Evolutionary conservation across 2,797 vertebrate species (phyloP).

Genomic region (Rhabdophis nuchalis): DNA sequence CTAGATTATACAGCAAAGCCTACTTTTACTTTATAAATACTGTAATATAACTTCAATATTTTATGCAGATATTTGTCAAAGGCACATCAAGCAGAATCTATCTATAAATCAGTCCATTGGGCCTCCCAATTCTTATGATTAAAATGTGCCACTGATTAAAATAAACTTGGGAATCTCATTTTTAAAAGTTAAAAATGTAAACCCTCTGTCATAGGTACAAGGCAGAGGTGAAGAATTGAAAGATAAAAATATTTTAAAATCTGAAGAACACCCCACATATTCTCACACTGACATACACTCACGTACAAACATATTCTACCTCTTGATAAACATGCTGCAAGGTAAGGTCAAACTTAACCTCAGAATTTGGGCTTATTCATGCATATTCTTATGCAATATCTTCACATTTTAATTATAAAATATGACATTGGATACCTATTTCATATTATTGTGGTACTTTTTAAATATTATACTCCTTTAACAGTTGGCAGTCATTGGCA

Average conservation of each 20-base stretch:
- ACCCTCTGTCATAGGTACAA: neutral
- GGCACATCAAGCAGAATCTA: neutral
- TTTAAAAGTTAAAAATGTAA: neutral
- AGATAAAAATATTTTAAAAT: neutral
- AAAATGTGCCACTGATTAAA: neutral
- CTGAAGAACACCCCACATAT: neutral
- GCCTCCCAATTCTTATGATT: neutral
- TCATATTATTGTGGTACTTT: neutral
- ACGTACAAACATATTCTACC: neutral
- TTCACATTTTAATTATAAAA: constrained; percentile 43
- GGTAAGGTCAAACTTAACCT: neutral
- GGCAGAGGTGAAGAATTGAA: neutral
- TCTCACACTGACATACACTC: neutral
- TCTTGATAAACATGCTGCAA: constrained; percentile 1
- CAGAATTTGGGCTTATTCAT: neutral
- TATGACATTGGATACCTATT: neutral
- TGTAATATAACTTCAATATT: neutral
- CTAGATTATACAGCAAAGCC: neutral
- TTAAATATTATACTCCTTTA: neutral
- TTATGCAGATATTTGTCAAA: neutral
- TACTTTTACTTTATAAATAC: neutral
- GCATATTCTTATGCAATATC: constrained; percentile 6
- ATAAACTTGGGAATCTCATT: neutral
- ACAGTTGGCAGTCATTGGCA: neutral
- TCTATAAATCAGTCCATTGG: neutral